Percentiles rank a stretch among this genome's conserved stretches.
phyloP scores from a whole-genome alignment of 2,113 vertebrate species.

The Vidua chalybeata region DNA sequence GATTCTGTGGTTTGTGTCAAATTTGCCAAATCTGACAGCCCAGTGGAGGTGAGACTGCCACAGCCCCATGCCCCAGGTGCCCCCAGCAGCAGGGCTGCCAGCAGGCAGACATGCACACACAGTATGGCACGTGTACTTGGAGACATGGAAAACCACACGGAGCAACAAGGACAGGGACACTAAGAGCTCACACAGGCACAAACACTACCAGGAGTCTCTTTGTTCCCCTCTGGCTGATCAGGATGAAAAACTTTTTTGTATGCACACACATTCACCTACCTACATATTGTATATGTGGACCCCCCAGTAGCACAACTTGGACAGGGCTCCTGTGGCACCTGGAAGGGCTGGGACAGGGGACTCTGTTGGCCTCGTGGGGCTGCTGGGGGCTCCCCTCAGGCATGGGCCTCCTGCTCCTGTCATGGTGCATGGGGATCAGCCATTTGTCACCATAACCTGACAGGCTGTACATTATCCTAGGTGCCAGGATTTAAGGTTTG shows the following conservation, averaged over 20 bases:
- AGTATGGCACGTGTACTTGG: accelerated
- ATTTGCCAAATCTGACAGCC: not conserved
- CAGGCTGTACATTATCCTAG: not conserved
- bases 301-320: not conserved
- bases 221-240: not conserved
- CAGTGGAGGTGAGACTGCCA: accelerated
- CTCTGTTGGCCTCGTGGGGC: not conserved
- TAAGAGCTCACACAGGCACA: accelerated
- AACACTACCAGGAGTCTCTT: not conserved
- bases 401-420: not conserved
- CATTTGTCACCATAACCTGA: not conserved
- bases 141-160: accelerated
- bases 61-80: accelerated
- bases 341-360: not conserved
- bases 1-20: not conserved
- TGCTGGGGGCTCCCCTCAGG: not conserved
- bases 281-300: accelerated
- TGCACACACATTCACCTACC: accelerated
- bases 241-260: not conserved
- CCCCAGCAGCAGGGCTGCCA: accelerated
- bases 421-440: not conserved
- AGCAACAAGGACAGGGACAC: accelerated
- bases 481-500: not conserved
- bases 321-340: not conserved
- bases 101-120: accelerated